Evolutionary conservation across 2,113 vertebrate genomes (phyloP).

Genomic region (Calyptommatus sinebrachiatus): DNA sequence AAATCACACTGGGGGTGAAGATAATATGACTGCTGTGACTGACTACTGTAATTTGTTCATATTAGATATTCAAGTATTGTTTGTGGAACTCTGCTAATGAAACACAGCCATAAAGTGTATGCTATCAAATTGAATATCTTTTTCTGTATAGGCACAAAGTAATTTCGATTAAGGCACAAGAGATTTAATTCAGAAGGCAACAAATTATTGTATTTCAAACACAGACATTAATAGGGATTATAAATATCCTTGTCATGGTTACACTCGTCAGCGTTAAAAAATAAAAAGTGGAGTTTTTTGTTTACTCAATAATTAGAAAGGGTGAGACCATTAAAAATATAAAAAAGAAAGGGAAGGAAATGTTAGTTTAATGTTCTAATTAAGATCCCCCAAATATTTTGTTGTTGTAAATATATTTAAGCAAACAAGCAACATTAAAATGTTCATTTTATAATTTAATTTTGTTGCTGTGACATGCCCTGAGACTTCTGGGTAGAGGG

Average conservation of each 20-base stretch:
- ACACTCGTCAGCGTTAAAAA: slow-evolving; percentile 37
- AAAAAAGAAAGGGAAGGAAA: neutral
- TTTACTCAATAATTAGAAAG: no score
- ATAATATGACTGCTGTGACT: slow-evolving; percentile 46
- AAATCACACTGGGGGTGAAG: slow-evolving; percentile 52
- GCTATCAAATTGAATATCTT: slow-evolving; percentile 32
- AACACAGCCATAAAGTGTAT: slow-evolving; percentile 45
- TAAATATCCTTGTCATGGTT: slow-evolving; percentile 47
- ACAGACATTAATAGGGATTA: slow-evolving; percentile 16
- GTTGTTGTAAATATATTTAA: no score
- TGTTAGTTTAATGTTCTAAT: neutral
- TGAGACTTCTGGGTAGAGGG: no score
- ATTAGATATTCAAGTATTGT: slow-evolving; percentile 55
- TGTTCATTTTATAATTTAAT: no score
- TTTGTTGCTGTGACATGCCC: no score
- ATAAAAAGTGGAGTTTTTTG: slow-evolving; percentile 23
- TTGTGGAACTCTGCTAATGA: slow-evolving; percentile 52
- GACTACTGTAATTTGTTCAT: slow-evolving; percentile 59
- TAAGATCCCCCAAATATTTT: neutral
- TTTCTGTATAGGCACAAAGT: slow-evolving; percentile 38
- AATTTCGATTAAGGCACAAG: slow-evolving; percentile 10
- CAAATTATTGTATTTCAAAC: slow-evolving; percentile 37
- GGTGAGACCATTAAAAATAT: neutral
- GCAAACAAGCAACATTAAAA: no score
- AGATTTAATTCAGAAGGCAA: slow-evolving; percentile 45